These are phyloP conservation scores for Meda fulgida DNA, from an alignment of 2,797 vertebrate species.

Conservation along the genomic window DNA sequence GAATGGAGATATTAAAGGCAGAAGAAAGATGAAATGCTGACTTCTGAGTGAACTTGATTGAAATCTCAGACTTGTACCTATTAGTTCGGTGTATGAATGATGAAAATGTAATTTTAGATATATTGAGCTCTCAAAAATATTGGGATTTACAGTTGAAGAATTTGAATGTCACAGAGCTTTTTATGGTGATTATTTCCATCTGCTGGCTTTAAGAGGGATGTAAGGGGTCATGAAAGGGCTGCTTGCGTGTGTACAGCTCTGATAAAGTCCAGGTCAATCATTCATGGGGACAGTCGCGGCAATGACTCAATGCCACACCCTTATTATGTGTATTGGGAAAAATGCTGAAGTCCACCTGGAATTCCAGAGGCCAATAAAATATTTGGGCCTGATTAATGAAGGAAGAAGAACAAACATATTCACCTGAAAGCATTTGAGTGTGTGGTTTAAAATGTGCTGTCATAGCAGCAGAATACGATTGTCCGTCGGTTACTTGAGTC, in stretches of 20 bases:
- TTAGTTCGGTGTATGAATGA: constrained; percentile 46
- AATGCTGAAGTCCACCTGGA: constrained; percentile 41
- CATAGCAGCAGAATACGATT: neutral
- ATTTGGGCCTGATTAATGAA: constrained; percentile 11
- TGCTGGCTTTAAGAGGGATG: neutral
- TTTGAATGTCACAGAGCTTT: neutral
- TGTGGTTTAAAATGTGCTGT: neutral
- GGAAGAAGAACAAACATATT: neutral
- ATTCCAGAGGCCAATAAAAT: constrained; percentile 42
- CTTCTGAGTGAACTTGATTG: constrained; percentile 38
- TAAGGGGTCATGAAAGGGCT: constrained; percentile 6
- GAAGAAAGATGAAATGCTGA: constrained; percentile 7
- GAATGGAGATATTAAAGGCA: constrained; percentile 31
- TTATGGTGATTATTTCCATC: constrained; percentile 15
- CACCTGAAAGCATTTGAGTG: neutral
- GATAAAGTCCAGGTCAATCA: constrained; percentile 78
- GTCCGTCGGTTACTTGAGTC: neutral
- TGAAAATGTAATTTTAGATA: neutral
- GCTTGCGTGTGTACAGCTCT: constrained; percentile 48
- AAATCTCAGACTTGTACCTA: constrained; percentile 58
- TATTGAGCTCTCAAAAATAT: neutral
- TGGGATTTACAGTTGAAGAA: neutral
- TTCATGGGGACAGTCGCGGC: constrained; percentile 72
- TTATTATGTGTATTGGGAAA: constrained; percentile 54
- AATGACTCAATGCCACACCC: constrained; percentile 39